Evolutionary conservation across 2,888 invertebrate genomes (phyloP).

Genomic region (Piscicola geometra): DNA sequence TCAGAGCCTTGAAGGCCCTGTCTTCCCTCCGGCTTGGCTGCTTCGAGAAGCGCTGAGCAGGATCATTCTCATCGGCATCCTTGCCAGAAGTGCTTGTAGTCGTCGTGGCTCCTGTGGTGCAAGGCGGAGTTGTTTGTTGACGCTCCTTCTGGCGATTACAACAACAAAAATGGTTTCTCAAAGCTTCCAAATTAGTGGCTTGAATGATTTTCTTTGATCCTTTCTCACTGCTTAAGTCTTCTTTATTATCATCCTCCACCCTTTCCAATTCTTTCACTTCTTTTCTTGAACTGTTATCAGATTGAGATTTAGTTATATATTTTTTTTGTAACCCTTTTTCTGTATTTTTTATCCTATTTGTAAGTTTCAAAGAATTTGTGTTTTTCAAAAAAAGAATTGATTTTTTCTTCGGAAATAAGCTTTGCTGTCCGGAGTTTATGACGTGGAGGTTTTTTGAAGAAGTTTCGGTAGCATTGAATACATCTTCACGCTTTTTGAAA

Average conservation of each 20-base stretch:
- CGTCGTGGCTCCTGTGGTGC: neutral
- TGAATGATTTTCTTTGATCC: too few species aligned
- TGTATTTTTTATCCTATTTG: neutral
- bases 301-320: neutral
- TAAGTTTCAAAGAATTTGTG: neutral
- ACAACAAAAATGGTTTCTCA: too few species aligned
- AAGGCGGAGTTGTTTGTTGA: too few species aligned
- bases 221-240: too few species aligned
- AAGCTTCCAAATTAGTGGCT: too few species aligned
- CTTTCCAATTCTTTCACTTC: neutral
- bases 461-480: too few species aligned
- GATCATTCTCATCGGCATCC: neutral
- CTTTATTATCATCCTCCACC: neutral
- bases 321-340: neutral
- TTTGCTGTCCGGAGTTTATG: too few species aligned
- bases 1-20: constrained; percentile 91
- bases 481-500: too few species aligned
- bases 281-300: neutral
- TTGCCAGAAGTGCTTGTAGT: neutral
- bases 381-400: too few species aligned
- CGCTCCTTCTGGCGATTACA: too few species aligned
- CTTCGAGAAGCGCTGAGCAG: neutral
- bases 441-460: too few species aligned
- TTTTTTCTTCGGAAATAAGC: too few species aligned
- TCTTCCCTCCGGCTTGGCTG: constrained; percentile 70